phyloP scores from a whole-genome alignment of 2,113 vertebrate genomes.

The Morone saxatilis region DNA sequence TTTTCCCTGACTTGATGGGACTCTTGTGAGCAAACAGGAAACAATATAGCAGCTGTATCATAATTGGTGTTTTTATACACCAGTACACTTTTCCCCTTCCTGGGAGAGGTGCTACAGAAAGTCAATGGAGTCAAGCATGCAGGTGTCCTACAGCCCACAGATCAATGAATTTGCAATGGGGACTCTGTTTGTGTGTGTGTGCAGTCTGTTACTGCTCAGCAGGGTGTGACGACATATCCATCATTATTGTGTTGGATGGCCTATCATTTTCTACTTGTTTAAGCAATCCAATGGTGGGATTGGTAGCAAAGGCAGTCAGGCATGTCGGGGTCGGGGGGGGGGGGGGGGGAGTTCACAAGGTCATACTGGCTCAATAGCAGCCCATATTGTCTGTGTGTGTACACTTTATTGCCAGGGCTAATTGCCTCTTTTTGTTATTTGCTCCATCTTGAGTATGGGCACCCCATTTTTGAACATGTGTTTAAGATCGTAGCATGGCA shows the following conservation, averaged over 20 bases:
- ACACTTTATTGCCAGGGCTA: background rate
- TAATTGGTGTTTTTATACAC: constrained; percentile 24
- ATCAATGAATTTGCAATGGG: constrained; percentile 36
- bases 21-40: constrained; percentile 16
- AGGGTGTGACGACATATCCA: constrained; percentile 27
- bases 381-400: background rate
- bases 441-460: background rate
- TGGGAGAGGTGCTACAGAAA: constrained; percentile 6
- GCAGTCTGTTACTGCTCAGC: constrained; percentile 20
- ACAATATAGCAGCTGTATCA: background rate
- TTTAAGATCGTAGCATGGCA: background rate
- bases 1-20: constrained; percentile 21
- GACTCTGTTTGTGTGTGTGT: constrained; percentile 3
- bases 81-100: background rate
- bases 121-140: constrained; percentile 45
- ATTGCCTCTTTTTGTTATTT: background rate
- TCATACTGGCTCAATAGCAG: constrained; percentile 24
- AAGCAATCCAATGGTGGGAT: constrained; percentile 16
- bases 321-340: background rate
- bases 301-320: constrained; percentile 10
- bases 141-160: constrained; percentile 19
- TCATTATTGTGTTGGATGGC: constrained; percentile 34
- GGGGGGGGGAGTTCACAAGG: constrained; percentile 9
- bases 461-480: background rate
- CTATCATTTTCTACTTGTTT: constrained; percentile 38